Percentiles rank a stretch among this genome's conserved stretches.
phyloP scores from a whole-genome alignment of 2,797 vertebrate genomes.

The Helicolenus hilgendorfi region DNA sequence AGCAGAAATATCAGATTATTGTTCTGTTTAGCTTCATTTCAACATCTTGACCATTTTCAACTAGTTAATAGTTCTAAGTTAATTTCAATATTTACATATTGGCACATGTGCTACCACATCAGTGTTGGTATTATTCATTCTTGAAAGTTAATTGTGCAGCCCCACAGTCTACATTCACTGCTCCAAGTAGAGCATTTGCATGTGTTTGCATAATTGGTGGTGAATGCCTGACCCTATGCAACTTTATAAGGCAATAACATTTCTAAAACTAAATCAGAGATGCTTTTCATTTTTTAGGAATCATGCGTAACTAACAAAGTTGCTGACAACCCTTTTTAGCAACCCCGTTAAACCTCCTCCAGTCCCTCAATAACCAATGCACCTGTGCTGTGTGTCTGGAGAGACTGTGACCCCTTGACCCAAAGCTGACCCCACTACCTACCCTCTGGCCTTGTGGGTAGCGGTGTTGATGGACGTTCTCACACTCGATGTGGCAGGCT shows the following conservation, averaged over 20 bases:
- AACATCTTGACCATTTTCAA: background rate
- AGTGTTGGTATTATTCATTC: background rate
- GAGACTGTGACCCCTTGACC: constrained; percentile 52
- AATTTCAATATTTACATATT: background rate
- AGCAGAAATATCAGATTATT: too few species aligned
- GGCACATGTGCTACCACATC: background rate
- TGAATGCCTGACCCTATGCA: background rate
- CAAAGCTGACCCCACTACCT: constrained; percentile 55
- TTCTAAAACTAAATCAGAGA: background rate
- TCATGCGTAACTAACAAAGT: background rate
- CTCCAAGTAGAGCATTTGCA: background rate
- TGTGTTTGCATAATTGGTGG: background rate
- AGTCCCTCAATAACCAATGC: constrained; percentile 22
- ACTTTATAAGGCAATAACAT: background rate
- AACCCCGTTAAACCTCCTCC: background rate
- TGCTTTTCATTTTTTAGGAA: background rate
- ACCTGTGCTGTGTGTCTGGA: constrained; percentile 63
- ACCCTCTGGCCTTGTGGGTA: constrained; percentile 71
- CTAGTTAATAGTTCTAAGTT: background rate
- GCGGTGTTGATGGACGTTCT: constrained; percentile 77
- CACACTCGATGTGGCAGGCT: constrained; percentile 63
- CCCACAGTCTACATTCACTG: background rate
- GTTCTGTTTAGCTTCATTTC: background rate
- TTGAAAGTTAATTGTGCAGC: background rate
- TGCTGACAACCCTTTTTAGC: background rate